These are phyloP conservation scores for Bradypus variegatus DNA, from an alignment of 2,797 vertebrate genomes.

Conservation along the genomic window DNA sequence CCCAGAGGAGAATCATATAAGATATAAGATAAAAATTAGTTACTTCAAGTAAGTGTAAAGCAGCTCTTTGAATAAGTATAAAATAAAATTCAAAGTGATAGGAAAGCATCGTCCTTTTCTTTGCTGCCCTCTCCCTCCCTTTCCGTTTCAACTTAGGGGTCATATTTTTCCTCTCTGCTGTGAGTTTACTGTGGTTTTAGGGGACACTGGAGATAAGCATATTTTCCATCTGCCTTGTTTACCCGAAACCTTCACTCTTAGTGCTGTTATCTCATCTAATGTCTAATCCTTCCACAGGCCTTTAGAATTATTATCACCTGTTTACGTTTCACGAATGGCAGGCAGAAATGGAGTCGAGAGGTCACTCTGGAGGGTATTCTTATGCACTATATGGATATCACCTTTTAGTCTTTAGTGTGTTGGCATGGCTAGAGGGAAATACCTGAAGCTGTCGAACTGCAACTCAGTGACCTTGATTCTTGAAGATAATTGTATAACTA, in stretches of 20 bases:
- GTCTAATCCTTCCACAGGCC: background rate
- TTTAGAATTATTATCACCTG: background rate
- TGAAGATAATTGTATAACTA: too few relatives aligned
- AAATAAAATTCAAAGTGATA: background rate
- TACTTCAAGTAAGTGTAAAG: background rate
- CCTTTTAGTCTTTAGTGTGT: too few relatives aligned
- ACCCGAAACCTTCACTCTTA: background rate
- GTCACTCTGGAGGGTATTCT: too few relatives aligned
- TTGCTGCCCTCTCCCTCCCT: background rate
- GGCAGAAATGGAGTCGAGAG: too few relatives aligned
- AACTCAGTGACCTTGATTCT: too few relatives aligned
- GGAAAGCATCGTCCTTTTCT: background rate
- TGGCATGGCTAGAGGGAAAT: too few relatives aligned
- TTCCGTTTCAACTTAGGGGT: background rate
- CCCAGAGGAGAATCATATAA: background rate
- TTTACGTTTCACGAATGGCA: background rate
- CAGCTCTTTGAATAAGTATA: background rate
- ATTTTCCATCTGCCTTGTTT: background rate
- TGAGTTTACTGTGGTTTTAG: background rate
- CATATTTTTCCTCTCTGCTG: background rate
- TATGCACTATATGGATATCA: too few relatives aligned
- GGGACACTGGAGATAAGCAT: background rate
- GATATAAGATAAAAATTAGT: background rate
- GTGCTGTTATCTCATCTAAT: background rate
- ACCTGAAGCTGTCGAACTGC: too few relatives aligned